Conservation (phyloP, 2,113 vertebrate species). For the Zingel zingel region DNA sequence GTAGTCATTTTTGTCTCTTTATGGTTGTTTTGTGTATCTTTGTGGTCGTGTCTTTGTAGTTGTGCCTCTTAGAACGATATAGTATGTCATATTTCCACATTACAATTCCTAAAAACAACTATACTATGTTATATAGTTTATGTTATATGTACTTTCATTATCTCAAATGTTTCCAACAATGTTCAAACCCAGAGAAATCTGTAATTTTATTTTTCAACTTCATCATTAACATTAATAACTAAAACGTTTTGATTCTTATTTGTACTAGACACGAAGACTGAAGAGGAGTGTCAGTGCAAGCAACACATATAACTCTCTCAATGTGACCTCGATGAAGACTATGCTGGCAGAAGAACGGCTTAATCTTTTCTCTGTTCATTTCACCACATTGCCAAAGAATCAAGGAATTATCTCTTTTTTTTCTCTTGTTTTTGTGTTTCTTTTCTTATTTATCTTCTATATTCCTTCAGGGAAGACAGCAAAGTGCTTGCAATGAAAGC, state of each 20-base stretch:
- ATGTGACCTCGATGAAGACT: conserved; percentile 52
- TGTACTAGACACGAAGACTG: conserved; percentile 14
- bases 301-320: conserved; percentile 21
- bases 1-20: neutral
- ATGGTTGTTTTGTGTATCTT: neutral
- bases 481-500: conserved; percentile 54
- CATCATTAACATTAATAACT: neutral
- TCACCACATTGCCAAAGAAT: conserved; percentile 42
- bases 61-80: too few relatives aligned
- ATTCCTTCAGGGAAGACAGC: conserved; percentile 58
- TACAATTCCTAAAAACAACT: too few relatives aligned
- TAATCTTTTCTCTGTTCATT: conserved; percentile 55
- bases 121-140: too few relatives aligned
- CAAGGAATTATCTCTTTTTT: conserved; percentile 64
- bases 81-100: too few relatives aligned
- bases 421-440: conserved; percentile 52
- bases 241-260: neutral
- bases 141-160: too few relatives aligned
- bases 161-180: too few relatives aligned
- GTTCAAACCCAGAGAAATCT: too few relatives aligned
- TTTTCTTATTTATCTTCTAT: conserved; percentile 48
- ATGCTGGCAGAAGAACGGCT: conserved; percentile 18
- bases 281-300: neutral
- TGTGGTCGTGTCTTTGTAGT: neutral
- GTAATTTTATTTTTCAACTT: neutral